A percentile compares a stretch with the other conserved stretches of the same genome.
Conservation (phyloP, 2,797 vertebrate species). For the Anomalospiza imberbis region DNA sequence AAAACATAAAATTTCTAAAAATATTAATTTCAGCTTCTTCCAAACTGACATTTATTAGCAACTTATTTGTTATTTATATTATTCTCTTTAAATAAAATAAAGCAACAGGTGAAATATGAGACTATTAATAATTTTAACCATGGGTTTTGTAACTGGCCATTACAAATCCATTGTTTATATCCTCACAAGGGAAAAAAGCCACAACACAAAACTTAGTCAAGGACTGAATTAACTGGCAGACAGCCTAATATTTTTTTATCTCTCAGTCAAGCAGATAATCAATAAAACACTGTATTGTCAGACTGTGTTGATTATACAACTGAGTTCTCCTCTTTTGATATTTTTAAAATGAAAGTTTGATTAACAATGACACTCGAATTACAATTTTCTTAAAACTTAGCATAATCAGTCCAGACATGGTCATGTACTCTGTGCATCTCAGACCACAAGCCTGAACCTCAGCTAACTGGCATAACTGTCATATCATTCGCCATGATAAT, state of each 20-base stretch:
- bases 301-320: not conserved
- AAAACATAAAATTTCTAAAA: not conserved
- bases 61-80: not conserved
- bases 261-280: not conserved
- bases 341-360: not conserved
- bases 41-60: not conserved
- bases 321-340: not conserved
- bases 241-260: not conserved
- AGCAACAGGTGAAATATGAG: not conserved
- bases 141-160: not conserved
- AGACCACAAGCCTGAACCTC: not conserved
- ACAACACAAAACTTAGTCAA: not conserved
- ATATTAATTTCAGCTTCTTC: not conserved
- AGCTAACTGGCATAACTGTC: not conserved
- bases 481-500: not conserved
- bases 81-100: not conserved
- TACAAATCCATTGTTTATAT: not conserved
- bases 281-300: not conserved
- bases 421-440: not conserved
- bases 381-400: not conserved
- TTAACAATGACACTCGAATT: not conserved
- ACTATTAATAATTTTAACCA: not conserved
- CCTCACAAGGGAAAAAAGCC: fast-evolving
- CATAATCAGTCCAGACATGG: not conserved
- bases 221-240: not conserved